Percentiles rank a stretch among this genome's conserved stretches.
These are phyloP conservation scores for Tadarida brasiliensis DNA, from an alignment of 2,797 vertebrate species.

Conservation along the genomic window DNA sequence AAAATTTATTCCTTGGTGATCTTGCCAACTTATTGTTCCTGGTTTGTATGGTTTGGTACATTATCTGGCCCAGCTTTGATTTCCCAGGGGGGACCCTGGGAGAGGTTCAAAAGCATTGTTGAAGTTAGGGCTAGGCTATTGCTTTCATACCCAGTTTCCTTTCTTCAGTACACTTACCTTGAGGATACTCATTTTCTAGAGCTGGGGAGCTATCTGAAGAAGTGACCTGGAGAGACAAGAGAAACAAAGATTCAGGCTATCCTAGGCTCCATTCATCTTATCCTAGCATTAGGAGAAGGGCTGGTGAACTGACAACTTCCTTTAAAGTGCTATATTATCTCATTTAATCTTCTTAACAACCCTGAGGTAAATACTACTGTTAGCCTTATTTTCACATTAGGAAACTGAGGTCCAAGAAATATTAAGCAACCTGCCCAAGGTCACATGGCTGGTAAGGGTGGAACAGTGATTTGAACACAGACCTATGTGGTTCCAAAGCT, in stretches of 20 bases:
- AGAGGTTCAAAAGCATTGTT: slow-evolving; percentile 12
- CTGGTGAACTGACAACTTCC: neutral
- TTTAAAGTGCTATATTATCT: slow-evolving; percentile 35
- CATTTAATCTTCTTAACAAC: slow-evolving; percentile 11
- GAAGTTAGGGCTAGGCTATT: neutral
- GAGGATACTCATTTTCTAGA: slow-evolving; percentile 75
- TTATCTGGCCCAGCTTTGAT: slow-evolving; percentile 31
- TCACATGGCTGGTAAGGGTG: neutral
- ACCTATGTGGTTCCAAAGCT: slow-evolving; percentile 34
- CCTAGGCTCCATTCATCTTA: neutral
- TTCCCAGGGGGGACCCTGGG: neutral
- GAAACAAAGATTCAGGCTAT: slow-evolving; percentile 57
- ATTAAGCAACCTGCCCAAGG: neutral
- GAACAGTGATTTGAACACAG: neutral
- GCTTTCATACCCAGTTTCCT: neutral
- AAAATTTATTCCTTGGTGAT: slow-evolving; percentile 58
- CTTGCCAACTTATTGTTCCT: neutral
- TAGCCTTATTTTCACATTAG: slow-evolving; percentile 58
- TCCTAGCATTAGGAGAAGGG: neutral
- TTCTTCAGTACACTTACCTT: slow-evolving; percentile 65
- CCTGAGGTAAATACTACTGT: slow-evolving; percentile 26
- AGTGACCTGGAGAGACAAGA: slow-evolving; percentile 76
- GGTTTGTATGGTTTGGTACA: slow-evolving; percentile 40
- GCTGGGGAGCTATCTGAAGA: slow-evolving; percentile 69
- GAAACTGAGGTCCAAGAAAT: slow-evolving; percentile 19